Conservation (phyloP, 2,888 invertebrate genomes). For the Megamerina dolium region DNA sequence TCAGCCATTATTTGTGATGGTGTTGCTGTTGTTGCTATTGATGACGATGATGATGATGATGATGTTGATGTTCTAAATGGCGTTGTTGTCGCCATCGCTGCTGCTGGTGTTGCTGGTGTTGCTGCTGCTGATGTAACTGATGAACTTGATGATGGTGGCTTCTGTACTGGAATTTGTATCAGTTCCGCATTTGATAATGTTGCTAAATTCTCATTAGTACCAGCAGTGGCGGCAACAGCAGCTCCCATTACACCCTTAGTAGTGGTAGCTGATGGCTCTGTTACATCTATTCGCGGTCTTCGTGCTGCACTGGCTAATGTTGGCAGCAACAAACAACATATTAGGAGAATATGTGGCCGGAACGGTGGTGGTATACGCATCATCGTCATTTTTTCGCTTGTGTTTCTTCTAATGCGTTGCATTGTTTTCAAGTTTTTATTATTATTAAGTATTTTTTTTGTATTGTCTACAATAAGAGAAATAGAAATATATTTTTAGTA, state of each 20-base stretch:
- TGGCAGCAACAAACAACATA: too few relatives aligned
- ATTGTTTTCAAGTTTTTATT: slow-evolving; percentile 2
- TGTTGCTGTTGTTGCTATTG: slow-evolving; percentile 15
- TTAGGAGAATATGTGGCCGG: too few relatives aligned
- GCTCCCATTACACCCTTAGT: too few relatives aligned
- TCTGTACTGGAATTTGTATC: slow-evolving; percentile 31
- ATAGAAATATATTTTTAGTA: too few relatives aligned
- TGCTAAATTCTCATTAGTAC: slow-evolving; percentile 35
- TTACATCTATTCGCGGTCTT: slow-evolving; percentile 41
- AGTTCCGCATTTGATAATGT: slow-evolving; percentile 29
- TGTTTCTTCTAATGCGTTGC: slow-evolving; percentile 4
- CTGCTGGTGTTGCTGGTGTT: slow-evolving; percentile 11
- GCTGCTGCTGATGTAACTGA: slow-evolving; percentile 12
- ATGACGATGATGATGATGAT: slow-evolving; percentile 18
- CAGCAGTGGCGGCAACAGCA: too few relatives aligned
- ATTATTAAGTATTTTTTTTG: too few relatives aligned
- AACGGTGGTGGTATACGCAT: background rate
- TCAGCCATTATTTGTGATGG: slow-evolving; percentile 11
- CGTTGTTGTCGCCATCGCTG: slow-evolving; percentile 44
- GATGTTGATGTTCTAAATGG: slow-evolving; percentile 27
- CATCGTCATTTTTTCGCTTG: too few relatives aligned
- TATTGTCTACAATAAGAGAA: too few relatives aligned
- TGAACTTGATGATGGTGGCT: slow-evolving; percentile 46
- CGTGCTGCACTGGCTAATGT: slow-evolving; percentile 33
- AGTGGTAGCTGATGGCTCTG: slow-evolving; percentile 28